Conservation (phyloP, 2,113 vertebrate genomes). For the Clarias gariepinus region DNA sequence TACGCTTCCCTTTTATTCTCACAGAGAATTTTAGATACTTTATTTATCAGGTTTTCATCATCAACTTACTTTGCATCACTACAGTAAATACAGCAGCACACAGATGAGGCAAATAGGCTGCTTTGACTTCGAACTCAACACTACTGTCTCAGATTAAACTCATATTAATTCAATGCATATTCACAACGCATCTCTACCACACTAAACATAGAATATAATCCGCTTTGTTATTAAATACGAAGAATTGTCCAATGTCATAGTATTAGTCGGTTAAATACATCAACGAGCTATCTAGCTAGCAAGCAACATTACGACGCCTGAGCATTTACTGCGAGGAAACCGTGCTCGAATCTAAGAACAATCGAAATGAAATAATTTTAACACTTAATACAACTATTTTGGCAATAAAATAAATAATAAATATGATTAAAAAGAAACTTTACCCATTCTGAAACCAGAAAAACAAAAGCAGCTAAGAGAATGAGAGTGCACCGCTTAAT, state of each 20-base stretch:
- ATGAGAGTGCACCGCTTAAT: conserved; percentile 20
- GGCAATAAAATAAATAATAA: background rate
- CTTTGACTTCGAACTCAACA: background rate
- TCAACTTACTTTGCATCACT: background rate
- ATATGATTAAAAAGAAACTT: background rate
- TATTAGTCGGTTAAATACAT: background rate
- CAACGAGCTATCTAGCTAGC: background rate
- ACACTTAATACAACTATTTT: background rate
- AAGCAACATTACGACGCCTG: background rate
- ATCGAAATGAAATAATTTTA: background rate
- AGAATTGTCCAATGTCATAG: too few species aligned
- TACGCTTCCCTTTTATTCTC: background rate
- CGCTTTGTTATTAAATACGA: background rate
- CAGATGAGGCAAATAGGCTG: background rate
- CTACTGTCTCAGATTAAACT: background rate
- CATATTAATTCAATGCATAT: background rate
- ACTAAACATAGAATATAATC: background rate
- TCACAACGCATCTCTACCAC: background rate
- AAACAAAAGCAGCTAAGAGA: conserved; percentile 19
- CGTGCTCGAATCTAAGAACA: background rate
- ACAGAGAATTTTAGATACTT: background rate
- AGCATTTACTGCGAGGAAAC: background rate
- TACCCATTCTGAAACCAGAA: conserved; percentile 38
- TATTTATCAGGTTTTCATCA: background rate
- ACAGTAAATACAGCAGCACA: background rate